These are phyloP conservation scores for Pristionchus arcanus DNA, from an alignment of 2,888 invertebrate species.

Conservation along the genomic window DNA sequence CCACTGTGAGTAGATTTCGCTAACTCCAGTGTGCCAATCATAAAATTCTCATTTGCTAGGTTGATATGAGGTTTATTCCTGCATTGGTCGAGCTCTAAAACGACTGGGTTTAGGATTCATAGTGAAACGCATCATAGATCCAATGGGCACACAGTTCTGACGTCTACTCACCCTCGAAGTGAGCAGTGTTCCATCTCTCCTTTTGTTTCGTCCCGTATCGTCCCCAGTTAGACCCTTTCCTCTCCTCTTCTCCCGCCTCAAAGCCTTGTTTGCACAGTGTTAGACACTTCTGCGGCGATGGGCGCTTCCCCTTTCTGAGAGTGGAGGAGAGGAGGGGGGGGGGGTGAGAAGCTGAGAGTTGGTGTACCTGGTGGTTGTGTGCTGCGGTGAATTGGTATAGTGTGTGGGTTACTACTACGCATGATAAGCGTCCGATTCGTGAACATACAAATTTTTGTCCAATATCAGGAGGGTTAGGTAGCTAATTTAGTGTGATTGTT, in stretches of 20 bases:
- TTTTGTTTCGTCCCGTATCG: background rate
- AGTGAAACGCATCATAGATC: too few relatives aligned
- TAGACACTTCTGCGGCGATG: background rate
- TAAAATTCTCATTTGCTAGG: background rate
- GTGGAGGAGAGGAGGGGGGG: background rate
- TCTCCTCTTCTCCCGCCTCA: background rate
- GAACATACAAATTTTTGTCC: too few relatives aligned
- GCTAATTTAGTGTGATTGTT: too few relatives aligned
- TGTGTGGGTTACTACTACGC: background rate
- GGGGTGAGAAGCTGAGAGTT: background rate
- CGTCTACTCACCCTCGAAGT: background rate
- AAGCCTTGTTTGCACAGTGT: conserved; percentile 16
- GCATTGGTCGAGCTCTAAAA: background rate
- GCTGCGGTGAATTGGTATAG: background rate
- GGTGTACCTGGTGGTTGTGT: background rate
- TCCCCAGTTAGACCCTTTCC: background rate
- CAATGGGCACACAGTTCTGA: too few relatives aligned
- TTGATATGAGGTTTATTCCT: too few relatives aligned
- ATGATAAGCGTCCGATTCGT: too few relatives aligned
- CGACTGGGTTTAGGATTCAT: too few relatives aligned
- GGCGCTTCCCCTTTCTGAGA: conserved; percentile 25
- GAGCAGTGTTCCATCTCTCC: background rate
- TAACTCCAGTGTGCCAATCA: too few relatives aligned
- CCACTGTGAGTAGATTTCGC: too few relatives aligned
- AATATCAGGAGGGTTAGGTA: too few relatives aligned